phyloP scores from a whole-genome alignment of 2,797 vertebrate species.

The Macrochelys suwanniensis region DNA sequence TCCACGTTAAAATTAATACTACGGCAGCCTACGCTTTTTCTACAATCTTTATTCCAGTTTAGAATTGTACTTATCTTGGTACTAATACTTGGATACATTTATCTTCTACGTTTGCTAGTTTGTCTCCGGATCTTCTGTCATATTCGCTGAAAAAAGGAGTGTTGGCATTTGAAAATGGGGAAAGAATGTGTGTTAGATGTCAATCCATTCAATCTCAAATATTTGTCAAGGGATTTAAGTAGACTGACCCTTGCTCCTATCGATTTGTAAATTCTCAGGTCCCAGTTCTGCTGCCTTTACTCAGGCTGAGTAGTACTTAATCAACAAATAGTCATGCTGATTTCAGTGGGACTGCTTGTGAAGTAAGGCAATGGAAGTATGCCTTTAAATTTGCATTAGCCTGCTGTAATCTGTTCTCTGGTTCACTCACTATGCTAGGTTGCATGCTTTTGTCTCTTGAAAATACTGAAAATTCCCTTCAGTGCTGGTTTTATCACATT shows the following conservation, averaged over 20 bases:
- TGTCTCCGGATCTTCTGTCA: background rate
- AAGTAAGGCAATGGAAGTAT: background rate
- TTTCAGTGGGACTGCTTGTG: background rate
- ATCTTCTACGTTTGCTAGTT: background rate
- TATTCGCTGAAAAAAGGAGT: background rate
- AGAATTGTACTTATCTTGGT: background rate
- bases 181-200: background rate
- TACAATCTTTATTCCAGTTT: background rate
- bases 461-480: background rate
- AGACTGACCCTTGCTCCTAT: background rate
- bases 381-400: background rate
- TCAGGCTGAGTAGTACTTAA: background rate
- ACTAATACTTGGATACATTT: background rate
- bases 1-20: background rate
- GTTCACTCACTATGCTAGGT: background rate
- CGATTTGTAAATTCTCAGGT: background rate
- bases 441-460: background rate
- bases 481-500: background rate
- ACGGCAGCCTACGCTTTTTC: background rate
- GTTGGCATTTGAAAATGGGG: background rate
- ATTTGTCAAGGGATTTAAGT: background rate
- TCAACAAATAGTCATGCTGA: background rate
- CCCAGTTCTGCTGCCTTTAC: background rate
- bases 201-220: background rate
- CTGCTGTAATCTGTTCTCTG: background rate